Evolutionary conservation across 2,888 invertebrate genomes (phyloP), one percentile per base, ranked within the genome.

Genomic region (Xestia c-nigrum): DNA sequence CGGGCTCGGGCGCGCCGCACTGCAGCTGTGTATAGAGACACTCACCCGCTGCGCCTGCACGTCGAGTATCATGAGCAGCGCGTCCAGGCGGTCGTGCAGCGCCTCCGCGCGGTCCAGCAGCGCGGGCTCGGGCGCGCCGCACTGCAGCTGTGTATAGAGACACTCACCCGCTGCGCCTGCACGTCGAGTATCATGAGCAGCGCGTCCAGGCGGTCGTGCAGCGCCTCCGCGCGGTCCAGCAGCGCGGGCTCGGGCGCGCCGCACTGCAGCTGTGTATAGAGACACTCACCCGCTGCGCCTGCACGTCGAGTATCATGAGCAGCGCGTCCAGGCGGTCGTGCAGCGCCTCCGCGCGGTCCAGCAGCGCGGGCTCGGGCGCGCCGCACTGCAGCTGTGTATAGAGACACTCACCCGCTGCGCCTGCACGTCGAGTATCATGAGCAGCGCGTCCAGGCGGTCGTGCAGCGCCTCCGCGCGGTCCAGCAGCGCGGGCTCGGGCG

Each of bases 241-340:
- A 85, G 87, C 81, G 92, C 98, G 9, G 68, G 74, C 97, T 96
- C 77, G 97, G 59, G 46, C 90, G 97, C 97, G 88, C 96, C 76
- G 97, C 47, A 24, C 21, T 14, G 65, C 73, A 50, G 79, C 97
- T 52, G 52, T 72, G 72, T 72, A 43, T 10, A 74, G 43, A 74
- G 46, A 9, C 24, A 14, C 66, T 81, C 65, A 97, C 98, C 97
- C 97, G 96, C 91, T 96, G 97, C 86, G 97, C 98, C 93, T 98
- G 98, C 80, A 98, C 98, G 91, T 97, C 97, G 87, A 98, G 97
- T 74, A 98, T 98, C 90, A 98, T 97, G 73, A 97, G 97, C 70
- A 98, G 96, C 72, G 98, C 98, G 92, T 98, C 98, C 90, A 98
- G 97, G 16, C 98, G 97, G 94, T 98, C 98, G 88, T 97, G 74